Conservation (phyloP, 2,888 invertebrate genomes). For the Dorcus parallelipipedus region DNA sequence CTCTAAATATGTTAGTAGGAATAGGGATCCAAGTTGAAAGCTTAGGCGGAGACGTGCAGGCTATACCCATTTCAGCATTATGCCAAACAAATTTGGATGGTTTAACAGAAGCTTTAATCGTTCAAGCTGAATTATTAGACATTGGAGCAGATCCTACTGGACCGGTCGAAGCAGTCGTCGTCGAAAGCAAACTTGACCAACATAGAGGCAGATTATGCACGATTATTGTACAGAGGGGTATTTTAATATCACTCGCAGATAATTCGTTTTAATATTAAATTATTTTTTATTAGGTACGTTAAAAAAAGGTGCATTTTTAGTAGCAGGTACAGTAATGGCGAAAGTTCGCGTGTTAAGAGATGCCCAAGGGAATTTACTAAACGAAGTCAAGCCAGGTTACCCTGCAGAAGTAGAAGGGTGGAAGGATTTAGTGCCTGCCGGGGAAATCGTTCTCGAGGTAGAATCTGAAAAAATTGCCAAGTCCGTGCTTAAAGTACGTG, state of each 20-base stretch:
- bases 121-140: conserved; percentile 86
- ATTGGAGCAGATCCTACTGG: conserved; percentile 81
- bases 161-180: conserved; percentile 81
- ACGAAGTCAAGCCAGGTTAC: conserved; percentile 70
- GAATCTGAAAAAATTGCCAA: conserved; percentile 44
- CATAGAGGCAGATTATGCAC: conserved; percentile 78
- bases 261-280: neutral
- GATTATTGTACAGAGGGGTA: conserved; percentile 70
- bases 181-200: conserved; percentile 76
- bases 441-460: conserved; percentile 84
- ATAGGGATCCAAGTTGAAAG: conserved; percentile 83
- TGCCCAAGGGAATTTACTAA: conserved; percentile 66
- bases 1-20: conserved; percentile 70
- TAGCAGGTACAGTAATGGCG: conserved; percentile 82
- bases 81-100: conserved; percentile 73
- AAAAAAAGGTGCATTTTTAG: conserved; percentile 69
- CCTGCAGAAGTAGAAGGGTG: conserved; percentile 90
- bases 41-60: conserved; percentile 88
- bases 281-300: conserved; percentile 64
- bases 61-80: conserved; percentile 87
- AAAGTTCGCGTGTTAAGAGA: conserved; percentile 80
- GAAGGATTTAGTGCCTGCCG: conserved; percentile 84
- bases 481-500: conserved; percentile 49
- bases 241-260: neutral
- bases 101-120: conserved; percentile 77